phyloP scores from a whole-genome alignment of 1,140 invertebrate species.

The Heliconius hewitsoni region DNA sequence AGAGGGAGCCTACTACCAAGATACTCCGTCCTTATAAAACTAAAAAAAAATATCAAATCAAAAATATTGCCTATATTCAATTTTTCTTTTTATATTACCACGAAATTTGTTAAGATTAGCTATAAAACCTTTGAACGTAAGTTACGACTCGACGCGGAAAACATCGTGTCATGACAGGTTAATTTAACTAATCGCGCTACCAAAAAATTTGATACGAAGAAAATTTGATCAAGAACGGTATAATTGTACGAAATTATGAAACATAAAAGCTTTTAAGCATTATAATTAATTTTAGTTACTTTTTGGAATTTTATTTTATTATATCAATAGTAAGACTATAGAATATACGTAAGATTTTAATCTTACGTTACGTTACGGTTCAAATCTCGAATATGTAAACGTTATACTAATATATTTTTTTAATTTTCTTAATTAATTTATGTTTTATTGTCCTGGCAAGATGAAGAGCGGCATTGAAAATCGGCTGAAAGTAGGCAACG shows the following conservation, averaged over 20 bases:
- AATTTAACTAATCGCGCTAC: constrained; percentile 12
- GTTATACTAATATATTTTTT: too few species aligned
- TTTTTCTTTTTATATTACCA: not conserved
- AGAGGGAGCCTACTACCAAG: too few species aligned
- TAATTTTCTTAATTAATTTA: too few species aligned
- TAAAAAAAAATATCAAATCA: not conserved
- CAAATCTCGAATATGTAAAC: too few species aligned
- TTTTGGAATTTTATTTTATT: constrained; percentile 1
- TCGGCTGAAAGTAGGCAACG: too few species aligned
- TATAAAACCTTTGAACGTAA: not conserved
- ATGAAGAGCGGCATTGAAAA: too few species aligned
- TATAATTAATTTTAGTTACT: constrained; percentile 1
- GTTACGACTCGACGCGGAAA: not conserved
- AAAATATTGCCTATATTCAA: not conserved
- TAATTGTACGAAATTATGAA: constrained; percentile 8
- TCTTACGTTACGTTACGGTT: too few species aligned
- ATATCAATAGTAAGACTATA: not conserved
- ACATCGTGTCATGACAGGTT: constrained; percentile 11
- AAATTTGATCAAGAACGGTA: not conserved
- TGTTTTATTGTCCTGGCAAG: too few species aligned
- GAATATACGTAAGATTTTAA: not conserved
- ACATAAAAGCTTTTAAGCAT: constrained; percentile 10
- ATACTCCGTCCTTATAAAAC: not conserved
- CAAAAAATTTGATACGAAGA: constrained; percentile 5
- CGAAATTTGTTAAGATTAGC: not conserved